phyloP scores from a whole-genome alignment of 2,888 invertebrate species.

The Drosophila greeni region DNA sequence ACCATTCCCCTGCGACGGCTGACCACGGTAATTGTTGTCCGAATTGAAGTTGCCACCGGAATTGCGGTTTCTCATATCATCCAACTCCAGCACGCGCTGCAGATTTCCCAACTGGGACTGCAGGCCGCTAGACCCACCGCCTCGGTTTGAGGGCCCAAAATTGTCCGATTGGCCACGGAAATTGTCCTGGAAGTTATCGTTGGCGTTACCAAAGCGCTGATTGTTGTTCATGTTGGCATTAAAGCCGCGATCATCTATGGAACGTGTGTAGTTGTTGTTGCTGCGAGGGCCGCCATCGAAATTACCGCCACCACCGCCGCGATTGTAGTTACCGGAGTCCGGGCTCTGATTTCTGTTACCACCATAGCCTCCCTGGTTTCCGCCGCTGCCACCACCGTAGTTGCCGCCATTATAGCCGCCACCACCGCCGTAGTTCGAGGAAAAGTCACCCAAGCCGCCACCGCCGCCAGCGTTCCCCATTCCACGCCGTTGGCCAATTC shows the following conservation, averaged over 20 bases:
- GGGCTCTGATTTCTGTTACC: conserved; percentile 1
- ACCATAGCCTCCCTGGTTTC: conserved; percentile 22
- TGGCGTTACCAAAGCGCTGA: conserved; percentile 24
- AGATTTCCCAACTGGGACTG: background rate
- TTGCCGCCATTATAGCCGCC: conserved; percentile 20
- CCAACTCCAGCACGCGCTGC: conserved; percentile 15
- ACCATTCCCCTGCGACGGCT: conserved; percentile 10
- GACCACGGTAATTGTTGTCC: conserved; percentile 36
- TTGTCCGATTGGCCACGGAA: conserved; percentile 28
- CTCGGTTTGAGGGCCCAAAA: conserved; percentile 13
- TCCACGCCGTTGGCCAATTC: conserved; percentile 56
- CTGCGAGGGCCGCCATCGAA: conserved; percentile 23
- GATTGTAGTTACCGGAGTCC: conserved; percentile 26
- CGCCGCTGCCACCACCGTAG: conserved; percentile 15
- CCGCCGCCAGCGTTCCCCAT: conserved; percentile 16
- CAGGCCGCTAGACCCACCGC: background rate
- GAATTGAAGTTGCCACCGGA: conserved; percentile 11
- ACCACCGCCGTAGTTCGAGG: conserved; percentile 46
- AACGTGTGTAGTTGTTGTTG: conserved; percentile 27
- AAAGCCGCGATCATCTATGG: conserved; percentile 18
- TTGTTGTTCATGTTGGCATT: conserved; percentile 1
- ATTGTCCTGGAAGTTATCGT: conserved; percentile 37
- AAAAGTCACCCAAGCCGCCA: conserved; percentile 40
- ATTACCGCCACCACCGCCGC: conserved; percentile 8
- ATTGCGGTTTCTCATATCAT: conserved; percentile 8